Evolutionary conservation across 2,113 vertebrate genomes (phyloP).

Genomic region (Gasterosteus nipponicus): DNA sequence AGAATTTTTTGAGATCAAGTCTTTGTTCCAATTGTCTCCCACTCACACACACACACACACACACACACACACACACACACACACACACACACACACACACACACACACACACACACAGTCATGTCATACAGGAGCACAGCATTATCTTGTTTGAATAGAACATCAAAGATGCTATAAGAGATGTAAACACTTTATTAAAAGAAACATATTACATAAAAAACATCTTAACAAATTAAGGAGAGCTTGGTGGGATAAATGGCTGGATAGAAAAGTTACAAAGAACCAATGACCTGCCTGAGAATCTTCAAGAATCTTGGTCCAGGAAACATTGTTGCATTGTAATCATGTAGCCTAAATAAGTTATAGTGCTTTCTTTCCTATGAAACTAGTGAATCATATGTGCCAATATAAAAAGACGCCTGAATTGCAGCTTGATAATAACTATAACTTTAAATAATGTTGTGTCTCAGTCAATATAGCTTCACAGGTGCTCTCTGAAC

Average conservation of each 20-base stretch:
- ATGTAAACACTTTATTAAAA: too few relatives aligned
- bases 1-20: background rate
- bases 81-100: background rate
- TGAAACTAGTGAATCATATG: background rate
- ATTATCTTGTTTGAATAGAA: background rate
- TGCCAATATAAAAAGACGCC: background rate
- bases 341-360: background rate
- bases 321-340: too few relatives aligned
- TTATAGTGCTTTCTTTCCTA: background rate
- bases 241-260: too few relatives aligned
- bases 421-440: conserved; percentile 1
- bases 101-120: background rate
- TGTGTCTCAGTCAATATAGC: too few relatives aligned
- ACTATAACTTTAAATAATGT: too few relatives aligned
- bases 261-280: too few relatives aligned
- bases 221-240: too few relatives aligned
- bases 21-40: background rate
- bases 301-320: background rate
- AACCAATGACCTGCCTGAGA: too few relatives aligned
- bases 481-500: too few relatives aligned
- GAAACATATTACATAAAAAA: too few relatives aligned
- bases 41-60: background rate
- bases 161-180: background rate
- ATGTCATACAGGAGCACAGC: background rate
- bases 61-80: background rate